Evolutionary conservation across 2,113 vertebrate species (phyloP), one percentile per base, ranked within the genome.

Genomic region (Microtus oregoni): DNA sequence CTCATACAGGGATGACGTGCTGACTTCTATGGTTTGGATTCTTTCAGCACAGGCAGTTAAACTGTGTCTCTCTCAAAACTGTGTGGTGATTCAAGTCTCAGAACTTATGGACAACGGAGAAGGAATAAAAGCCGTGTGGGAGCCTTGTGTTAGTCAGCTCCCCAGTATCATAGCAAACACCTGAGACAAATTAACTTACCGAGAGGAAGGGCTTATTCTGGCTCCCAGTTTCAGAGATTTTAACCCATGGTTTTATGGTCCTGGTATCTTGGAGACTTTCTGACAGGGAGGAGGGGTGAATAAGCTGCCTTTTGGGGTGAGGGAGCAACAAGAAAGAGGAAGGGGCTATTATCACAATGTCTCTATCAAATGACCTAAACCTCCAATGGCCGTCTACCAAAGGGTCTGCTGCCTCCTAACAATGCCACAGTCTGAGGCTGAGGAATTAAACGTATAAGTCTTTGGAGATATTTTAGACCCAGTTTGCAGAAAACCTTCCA

Each of bases 21-120:
- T 44, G 13, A n/a, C 20, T 68, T 63, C 2, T 0, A 1, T 75
- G 58, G 14, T 65, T 7, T 52, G 3, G 7, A 13, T 63, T 75
- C 2, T 10, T 24, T 24, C 3, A 20, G 19, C n/a, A 24, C 0
- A 61, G 28, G 55, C 5, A 73, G 9, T 9, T 3, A 3, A 10
- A 3, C 22, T 22, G 22, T 7, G 8, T 50, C 15, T 5, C 0
- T 3, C 7, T 30, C 3, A 2, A 24, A 73, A 35, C 26, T 1
- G 14, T 9, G 12, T 5, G 13, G 3, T 5, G 11, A 17, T 28
- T n/a, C 65, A 89, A 2, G 58, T 11, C 11, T 11, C 11, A 50
- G 17, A 76, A 52, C 11, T 50, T 50, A 50, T 2, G 12, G 2
- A 12, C 4, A 3, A 32, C 7, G 6, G 4, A 44, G 24, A 55